Base-by-base conservation (phyloP, 2,113 vertebrate genomes). In the Calypte anna region DNA sequence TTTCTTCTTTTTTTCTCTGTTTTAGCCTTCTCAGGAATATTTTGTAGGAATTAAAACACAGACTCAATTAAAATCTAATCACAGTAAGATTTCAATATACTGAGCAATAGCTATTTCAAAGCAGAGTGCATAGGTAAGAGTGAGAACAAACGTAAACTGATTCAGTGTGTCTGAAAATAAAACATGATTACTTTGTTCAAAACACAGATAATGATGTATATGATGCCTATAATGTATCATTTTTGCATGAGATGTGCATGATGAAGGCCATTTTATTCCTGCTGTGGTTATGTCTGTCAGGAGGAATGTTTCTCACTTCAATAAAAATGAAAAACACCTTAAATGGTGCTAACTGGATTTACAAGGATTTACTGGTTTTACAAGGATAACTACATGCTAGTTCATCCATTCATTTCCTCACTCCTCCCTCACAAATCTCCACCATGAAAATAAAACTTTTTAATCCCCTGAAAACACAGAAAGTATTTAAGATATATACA, bases 251-350 rank as follows among this genome's bases (percentile, higher is more conserved):
- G 13, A 28, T 16, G 11, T 25, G 13, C 12, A 22, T 19, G 19
- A 59, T 0, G 1, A 81, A 30, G 14, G 38, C 30, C 31, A 38
- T 13, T 69, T 88, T 27, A 68, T 23, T 77, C 11, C 31, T 70
- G 28, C 48, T 72, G 27, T 40, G 48, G 16, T 10, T 50, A 33
- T 79, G 40, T 62, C 40, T 86, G n/a, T 43, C 36, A 54, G 24
- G 15, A 62, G 14, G 27, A 44, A 44, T 4, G 2, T 61, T 72
- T 68, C 48, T 83, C 57, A 86, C 20, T 13, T 33, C n/a, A 31
- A 31, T 51, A 46, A 89, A 64, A 94, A 51, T 13, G 24, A 86
- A 91, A 94, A 90, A 68, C 57, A 82, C 18, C 23, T 46, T 55
- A 44, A 86, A 19, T 70, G 16, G 9, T 70, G 73, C 44, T 69